Percentiles rank a stretch among this genome's conserved stretches.
These are phyloP conservation scores for Tauraco hartlaubi DNA, from an alignment of 2,797 vertebrate genomes.

Conservation along the genomic window DNA sequence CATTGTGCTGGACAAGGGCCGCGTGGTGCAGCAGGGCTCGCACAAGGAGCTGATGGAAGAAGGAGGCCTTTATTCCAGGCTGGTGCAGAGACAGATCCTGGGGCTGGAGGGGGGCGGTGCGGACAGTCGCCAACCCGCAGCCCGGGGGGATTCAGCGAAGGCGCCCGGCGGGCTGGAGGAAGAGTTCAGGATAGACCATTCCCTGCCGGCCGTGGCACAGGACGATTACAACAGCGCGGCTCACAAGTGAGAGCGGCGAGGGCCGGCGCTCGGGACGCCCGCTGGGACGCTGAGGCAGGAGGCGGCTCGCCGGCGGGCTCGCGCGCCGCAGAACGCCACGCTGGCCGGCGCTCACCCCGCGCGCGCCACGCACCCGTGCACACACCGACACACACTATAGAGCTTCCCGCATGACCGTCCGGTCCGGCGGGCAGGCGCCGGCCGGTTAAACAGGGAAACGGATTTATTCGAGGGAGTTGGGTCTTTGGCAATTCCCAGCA, in stretches of 20 bases:
- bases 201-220: not conserved
- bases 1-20: constrained; percentile 87
- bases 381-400: not conserved
- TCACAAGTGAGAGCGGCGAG: not conserved
- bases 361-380: not conserved
- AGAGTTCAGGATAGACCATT: constrained; percentile 65
- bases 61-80: constrained; percentile 89
- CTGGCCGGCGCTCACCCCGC: not conserved
- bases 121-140: not conserved
- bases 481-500: constrained; percentile 17
- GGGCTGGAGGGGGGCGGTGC: constrained; percentile 78
- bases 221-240: not conserved
- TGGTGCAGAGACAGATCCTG: constrained; percentile 93
- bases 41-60: constrained; percentile 91
- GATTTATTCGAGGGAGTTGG: not conserved
- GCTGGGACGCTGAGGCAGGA: not conserved
- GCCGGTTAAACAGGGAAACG: not conserved
- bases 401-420: constrained; percentile 47
- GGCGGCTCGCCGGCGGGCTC: not conserved
- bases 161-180: not conserved
- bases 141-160: constrained; percentile 24
- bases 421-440: not conserved
- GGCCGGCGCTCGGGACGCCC: not conserved
- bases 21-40: constrained; percentile 89
- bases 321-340: not conserved